Evolutionary conservation across 2,113 vertebrate species (phyloP).

Genomic region (Salvelinus alpinus): DNA sequence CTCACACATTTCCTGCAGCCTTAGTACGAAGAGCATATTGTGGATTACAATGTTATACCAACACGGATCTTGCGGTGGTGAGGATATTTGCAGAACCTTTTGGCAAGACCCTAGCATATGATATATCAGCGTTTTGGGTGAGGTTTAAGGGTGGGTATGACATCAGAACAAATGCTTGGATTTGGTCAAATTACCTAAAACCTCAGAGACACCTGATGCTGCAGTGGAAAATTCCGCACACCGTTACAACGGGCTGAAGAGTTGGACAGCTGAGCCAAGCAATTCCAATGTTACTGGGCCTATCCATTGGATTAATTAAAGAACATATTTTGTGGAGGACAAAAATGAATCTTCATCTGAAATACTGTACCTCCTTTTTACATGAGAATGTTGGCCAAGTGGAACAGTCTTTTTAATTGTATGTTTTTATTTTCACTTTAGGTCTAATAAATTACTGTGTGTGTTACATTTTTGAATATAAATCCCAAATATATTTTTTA

Average conservation of each 20-base stretch:
- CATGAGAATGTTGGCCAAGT: not conserved
- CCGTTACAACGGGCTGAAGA: constrained; percentile 14
- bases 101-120: constrained; percentile 19
- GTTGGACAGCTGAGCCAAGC: constrained; percentile 12
- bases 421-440: too few species aligned
- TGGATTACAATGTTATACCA: constrained; percentile 29
- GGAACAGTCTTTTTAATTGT: too few species aligned
- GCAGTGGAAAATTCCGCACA: not conserved
- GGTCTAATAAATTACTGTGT: too few species aligned
- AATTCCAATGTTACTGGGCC: not conserved
- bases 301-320: not conserved
- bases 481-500: too few species aligned
- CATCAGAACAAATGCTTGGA: constrained; percentile 24
- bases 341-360: not conserved
- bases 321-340: not conserved
- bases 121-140: constrained; percentile 48
- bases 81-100: constrained; percentile 32
- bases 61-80: constrained; percentile 18
- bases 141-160: constrained; percentile 42
- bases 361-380: not conserved
- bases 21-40: constrained; percentile 55
- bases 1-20: constrained; percentile 22
- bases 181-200: constrained; percentile 12
- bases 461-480: too few species aligned
- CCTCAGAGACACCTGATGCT: constrained; percentile 14